phyloP scores from a whole-genome alignment of 2,888 invertebrate genomes.

The Toxonevra muliebris region DNA sequence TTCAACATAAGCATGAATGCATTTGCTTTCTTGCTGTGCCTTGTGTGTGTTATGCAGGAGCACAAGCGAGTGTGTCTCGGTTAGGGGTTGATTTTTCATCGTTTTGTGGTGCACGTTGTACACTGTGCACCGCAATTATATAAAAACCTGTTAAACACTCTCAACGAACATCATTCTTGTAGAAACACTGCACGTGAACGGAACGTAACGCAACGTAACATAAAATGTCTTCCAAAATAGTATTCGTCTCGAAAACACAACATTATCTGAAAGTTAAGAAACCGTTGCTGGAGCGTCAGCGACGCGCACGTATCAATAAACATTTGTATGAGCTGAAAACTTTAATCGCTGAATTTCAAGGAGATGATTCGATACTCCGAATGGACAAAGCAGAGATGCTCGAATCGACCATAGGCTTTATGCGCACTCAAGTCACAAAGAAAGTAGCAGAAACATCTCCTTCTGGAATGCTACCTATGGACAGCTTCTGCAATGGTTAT shows the following conservation, averaged over 20 bases:
- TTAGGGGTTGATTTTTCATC: conserved; percentile 40
- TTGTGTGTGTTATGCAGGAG: no score
- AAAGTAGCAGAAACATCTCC: conserved; percentile 24
- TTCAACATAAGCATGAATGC: not conserved
- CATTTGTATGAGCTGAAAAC: conserved; percentile 90
- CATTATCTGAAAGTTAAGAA: conserved; percentile 95
- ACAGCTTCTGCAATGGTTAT: conserved; percentile 87
- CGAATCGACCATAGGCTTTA: conserved; percentile 84
- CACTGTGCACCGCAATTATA: conserved; percentile 17
- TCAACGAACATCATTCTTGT: not conserved
- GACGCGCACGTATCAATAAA: conserved; percentile 88
- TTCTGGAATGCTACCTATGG: conserved; percentile 72
- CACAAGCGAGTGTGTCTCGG: conserved; percentile 5
- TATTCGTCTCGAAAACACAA: conserved; percentile 78
- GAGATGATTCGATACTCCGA: conserved; percentile 87
- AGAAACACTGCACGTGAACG: not conserved
- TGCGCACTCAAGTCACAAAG: conserved; percentile 68
- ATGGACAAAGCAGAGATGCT: conserved; percentile 90
- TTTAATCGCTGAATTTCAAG: conserved; percentile 80
- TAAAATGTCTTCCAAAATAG: conserved; percentile 40
- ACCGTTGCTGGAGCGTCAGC: conserved; percentile 87
- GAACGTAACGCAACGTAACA: not conserved
- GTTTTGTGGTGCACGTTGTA: no score
- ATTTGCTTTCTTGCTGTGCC: no score
- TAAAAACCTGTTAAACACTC: conserved; percentile 34